A percentile compares a stretch with the other conserved stretches of the same genome.
These are phyloP conservation scores for Drosophila meridiana DNA, from an alignment of 2,888 invertebrate genomes.

Conservation along the genomic window DNA sequence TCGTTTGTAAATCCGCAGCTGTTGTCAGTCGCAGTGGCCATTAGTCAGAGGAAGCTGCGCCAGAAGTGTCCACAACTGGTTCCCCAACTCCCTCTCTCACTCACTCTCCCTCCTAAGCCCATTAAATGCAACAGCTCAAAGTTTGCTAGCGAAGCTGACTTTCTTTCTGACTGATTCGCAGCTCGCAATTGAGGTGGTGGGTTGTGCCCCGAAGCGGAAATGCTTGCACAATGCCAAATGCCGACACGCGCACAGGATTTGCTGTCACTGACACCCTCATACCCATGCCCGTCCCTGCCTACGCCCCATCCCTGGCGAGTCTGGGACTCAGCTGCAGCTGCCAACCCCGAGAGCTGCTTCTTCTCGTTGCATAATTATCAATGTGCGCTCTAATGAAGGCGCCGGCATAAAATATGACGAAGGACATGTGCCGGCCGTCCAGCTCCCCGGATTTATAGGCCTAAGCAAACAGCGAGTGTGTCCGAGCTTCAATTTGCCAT, in stretches of 20 bases:
- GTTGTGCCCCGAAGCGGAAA: constrained; percentile 53
- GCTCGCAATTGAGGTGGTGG: constrained; percentile 31
- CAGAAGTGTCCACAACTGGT: constrained; percentile 51
- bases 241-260: constrained; percentile 78
- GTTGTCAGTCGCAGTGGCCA: constrained; percentile 79
- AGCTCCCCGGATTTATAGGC: constrained; percentile 47
- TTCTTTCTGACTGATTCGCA: constrained; percentile 31
- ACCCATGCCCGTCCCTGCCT: neutral
- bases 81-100: constrained; percentile 1
- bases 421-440: constrained; percentile 48
- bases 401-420: constrained; percentile 66
- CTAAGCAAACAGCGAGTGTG: constrained; percentile 33
- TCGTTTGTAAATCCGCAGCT: constrained; percentile 76
- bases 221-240: constrained; percentile 76
- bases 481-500: constrained; percentile 41
- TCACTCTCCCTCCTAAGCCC: constrained; percentile 30
- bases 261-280: constrained; percentile 55
- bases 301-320: neutral
- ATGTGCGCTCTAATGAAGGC: constrained; percentile 69
- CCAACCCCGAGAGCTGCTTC: constrained; percentile 14
- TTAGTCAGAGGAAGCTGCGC: constrained; percentile 63
- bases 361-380: constrained; percentile 72
- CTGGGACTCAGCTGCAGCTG: constrained; percentile 37
- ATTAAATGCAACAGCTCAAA: constrained; percentile 76
- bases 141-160: constrained; percentile 28